Evolutionary conservation across 1,140 invertebrate genomes (phyloP).

Genomic region (Phymastichus coffea): DNA sequence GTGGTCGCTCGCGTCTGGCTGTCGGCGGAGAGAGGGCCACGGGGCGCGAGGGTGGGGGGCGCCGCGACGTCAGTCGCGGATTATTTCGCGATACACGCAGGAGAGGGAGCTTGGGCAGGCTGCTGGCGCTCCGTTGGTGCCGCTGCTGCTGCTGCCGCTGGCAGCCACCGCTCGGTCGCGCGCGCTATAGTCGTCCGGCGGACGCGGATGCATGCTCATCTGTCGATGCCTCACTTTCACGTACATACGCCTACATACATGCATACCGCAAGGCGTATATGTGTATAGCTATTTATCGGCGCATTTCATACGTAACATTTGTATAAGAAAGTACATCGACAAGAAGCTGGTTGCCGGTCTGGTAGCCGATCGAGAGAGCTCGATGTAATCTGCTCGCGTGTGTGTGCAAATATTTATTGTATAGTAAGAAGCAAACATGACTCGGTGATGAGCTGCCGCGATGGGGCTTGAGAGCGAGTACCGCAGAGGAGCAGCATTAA

Average conservation of each 20-base stretch:
- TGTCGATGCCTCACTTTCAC: constrained; percentile 29
- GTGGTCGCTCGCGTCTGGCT: background rate
- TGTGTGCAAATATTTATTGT: background rate
- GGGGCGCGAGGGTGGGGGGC: constrained; percentile 38
- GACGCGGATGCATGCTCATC: constrained; percentile 47
- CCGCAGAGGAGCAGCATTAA: background rate
- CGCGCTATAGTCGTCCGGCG: constrained; percentile 49
- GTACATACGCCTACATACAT: constrained; percentile 26
- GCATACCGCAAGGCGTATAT: background rate
- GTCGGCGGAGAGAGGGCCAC: background rate
- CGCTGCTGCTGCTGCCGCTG: constrained; percentile 33
- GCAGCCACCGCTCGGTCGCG: constrained; percentile 8
- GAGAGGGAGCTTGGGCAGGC: constrained; percentile 6
- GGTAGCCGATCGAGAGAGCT: no score
- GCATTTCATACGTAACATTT: no score
- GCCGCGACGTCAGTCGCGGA: constrained; percentile 41
- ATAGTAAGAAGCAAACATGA: background rate
- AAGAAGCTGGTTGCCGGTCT: no score
- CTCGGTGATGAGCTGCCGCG: background rate
- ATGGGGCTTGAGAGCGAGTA: background rate
- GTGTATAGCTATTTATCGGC: constrained; percentile 13
- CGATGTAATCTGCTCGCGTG: background rate
- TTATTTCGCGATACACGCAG: constrained; percentile 21
- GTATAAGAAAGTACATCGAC: no score
- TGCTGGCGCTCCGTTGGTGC: constrained; percentile 29